These are phyloP conservation scores for Oreohelix idahoensis DNA, from an alignment of 1,140 invertebrate genomes.

Conservation along the genomic window DNA sequence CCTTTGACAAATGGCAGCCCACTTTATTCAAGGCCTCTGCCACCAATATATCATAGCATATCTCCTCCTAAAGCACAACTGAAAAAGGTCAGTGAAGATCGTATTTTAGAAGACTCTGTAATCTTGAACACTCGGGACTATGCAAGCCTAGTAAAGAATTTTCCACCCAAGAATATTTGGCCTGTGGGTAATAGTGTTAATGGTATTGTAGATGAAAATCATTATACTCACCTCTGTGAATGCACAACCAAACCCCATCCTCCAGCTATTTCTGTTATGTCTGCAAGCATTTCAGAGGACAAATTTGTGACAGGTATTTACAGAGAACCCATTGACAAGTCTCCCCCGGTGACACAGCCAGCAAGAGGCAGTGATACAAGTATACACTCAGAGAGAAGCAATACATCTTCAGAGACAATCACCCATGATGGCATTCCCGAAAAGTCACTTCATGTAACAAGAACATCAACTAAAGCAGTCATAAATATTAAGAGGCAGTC, in stretches of 20 bases:
- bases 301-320: constrained; percentile 64
- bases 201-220: not conserved
- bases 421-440: constrained; percentile 27
- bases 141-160: not conserved
- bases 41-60: constrained; percentile 54
- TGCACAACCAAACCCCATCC: not conserved
- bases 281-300: constrained; percentile 46
- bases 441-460: not conserved
- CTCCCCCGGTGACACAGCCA: constrained; percentile 42
- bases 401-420: constrained; percentile 37
- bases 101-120: constrained; percentile 8
- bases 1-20: constrained; percentile 15
- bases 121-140: not conserved
- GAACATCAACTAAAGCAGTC: not conserved
- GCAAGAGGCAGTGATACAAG: constrained; percentile 45
- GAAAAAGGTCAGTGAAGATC: constrained; percentile 46
- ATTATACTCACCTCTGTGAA: not conserved
- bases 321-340: constrained; percentile 59
- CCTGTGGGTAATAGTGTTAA: not conserved
- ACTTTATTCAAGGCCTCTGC: constrained; percentile 52
- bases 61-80: constrained; percentile 48
- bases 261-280: not conserved
- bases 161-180: not conserved
- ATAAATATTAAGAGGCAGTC: not conserved
- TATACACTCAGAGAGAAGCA: constrained; percentile 50